Conservation (phyloP, 2,888 invertebrate genomes). For the Brachypalpus laphriformis region DNA sequence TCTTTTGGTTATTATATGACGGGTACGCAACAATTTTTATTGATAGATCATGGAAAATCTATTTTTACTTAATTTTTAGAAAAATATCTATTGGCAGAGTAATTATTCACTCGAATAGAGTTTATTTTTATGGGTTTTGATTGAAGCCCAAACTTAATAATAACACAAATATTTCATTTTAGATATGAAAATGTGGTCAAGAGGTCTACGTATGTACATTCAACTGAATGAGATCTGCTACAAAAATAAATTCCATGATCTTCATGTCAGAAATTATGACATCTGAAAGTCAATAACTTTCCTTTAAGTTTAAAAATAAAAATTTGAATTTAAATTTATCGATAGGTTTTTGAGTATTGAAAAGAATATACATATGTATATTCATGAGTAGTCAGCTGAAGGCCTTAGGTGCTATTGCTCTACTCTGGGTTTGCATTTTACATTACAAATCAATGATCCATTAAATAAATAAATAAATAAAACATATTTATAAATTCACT, state of each 20-base stretch:
- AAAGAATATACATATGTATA: background rate
- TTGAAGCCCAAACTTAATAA: slow-evolving; percentile 61
- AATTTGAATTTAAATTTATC: slow-evolving; percentile 24
- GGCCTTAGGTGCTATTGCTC: too few relatives aligned
- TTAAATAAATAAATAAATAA: too few relatives aligned
- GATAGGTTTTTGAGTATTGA: slow-evolving; percentile 9
- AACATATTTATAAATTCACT: too few relatives aligned
- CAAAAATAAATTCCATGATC: slow-evolving; percentile 51
- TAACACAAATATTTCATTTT: slow-evolving; percentile 44
- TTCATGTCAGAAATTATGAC: slow-evolving; percentile 47
- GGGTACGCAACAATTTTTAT: slow-evolving; percentile 44
- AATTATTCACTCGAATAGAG: slow-evolving; percentile 57
- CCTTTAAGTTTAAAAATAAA: slow-evolving; percentile 13
- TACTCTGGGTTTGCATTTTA: too few relatives aligned
- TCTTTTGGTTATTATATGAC: slow-evolving; percentile 39
- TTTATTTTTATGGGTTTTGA: slow-evolving; percentile 57
- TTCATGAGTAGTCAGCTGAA: background rate
- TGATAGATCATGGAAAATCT: slow-evolving; percentile 68
- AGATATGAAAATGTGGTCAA: background rate
- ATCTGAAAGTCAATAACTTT: slow-evolving; percentile 58
- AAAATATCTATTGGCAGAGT: slow-evolving; percentile 62
- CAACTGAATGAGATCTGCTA: slow-evolving; percentile 6
- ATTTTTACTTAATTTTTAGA: slow-evolving; percentile 60
- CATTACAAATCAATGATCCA: too few relatives aligned
- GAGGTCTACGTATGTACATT: background rate